phyloP scores from a whole-genome alignment of 1,140 invertebrate species.

The Procambarus virginalis region DNA sequence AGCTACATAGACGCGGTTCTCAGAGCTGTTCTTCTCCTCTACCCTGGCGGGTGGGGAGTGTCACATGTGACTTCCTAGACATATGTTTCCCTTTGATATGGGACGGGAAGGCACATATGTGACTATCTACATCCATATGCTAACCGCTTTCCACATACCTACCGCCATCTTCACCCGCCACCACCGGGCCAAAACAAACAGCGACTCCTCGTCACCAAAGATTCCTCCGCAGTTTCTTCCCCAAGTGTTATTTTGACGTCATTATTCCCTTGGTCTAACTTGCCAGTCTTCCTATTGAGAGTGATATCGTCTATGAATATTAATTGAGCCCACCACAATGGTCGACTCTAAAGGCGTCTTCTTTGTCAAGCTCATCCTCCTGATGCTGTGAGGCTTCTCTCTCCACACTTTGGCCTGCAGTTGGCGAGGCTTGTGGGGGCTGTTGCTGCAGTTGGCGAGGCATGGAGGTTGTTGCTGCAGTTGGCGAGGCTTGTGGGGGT shows the following conservation, averaged over 20 bases:
- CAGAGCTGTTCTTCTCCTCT: neutral
- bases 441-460: too few species aligned
- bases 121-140: neutral
- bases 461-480: too few species aligned
- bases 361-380: neutral
- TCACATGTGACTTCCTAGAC: too few species aligned
- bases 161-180: neutral
- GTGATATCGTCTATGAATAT: slow-evolving; percentile 19
- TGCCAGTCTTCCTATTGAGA: slow-evolving; percentile 3
- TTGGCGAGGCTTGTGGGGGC: too few species aligned
- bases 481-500: too few species aligned
- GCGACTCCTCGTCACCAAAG: neutral
- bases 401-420: too few species aligned
- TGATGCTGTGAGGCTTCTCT: too few species aligned
- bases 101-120: neutral
- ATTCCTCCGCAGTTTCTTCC: neutral
- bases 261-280: neutral
- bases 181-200: neutral
- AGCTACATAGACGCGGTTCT: neutral
- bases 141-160: neutral
- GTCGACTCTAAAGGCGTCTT: neutral
- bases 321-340: slow-evolving; percentile 10
- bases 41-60: too few species aligned
- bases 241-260: neutral
- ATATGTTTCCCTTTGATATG: too few species aligned